These are phyloP conservation scores for Melinaea menophilus DNA, from an alignment of 2,888 invertebrate species.

Conservation along the genomic window DNA sequence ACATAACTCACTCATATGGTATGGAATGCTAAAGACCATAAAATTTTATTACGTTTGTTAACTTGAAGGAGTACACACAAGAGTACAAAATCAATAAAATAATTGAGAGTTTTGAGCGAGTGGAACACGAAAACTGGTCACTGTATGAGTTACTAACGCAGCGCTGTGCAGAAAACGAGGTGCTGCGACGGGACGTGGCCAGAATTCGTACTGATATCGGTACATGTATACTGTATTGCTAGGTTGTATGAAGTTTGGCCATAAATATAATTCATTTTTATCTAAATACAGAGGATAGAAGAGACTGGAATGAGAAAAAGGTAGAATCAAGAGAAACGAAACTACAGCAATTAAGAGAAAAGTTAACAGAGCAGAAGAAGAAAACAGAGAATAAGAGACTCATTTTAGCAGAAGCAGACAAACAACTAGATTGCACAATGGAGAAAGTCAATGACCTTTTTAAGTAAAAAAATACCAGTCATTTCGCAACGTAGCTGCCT, in stretches of 20 bases:
- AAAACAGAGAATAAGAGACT: conserved; percentile 41
- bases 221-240: conserved; percentile 24
- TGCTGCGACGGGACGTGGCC: conserved; percentile 41
- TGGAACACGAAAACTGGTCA: conserved; percentile 87
- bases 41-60: too few species aligned
- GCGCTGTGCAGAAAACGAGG: conserved; percentile 57
- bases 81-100: conserved; percentile 72
- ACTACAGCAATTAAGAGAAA: conserved; percentile 34
- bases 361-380: conserved; percentile 41
- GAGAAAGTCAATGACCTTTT: conserved; percentile 55
- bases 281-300: conserved; percentile 49
- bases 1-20: too few species aligned
- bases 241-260: too few species aligned
- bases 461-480: conserved; percentile 41
- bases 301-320: conserved; percentile 53
- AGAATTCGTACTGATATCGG: conserved; percentile 43
- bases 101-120: conserved; percentile 79
- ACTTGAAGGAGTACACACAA: conserved; percentile 65
- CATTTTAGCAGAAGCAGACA: conserved; percentile 36
- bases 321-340: conserved; percentile 38
- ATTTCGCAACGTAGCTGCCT: too few species aligned
- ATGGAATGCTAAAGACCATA: too few species aligned
- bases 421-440: conserved; percentile 42
- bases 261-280: too few species aligned
- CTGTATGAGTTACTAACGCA: conserved; percentile 85